A percentile compares a stretch with the other conserved stretches of the same genome.
These are phyloP conservation scores for Maniola jurtina DNA, from an alignment of 1,140 invertebrate genomes.

Conservation along the genomic window DNA sequence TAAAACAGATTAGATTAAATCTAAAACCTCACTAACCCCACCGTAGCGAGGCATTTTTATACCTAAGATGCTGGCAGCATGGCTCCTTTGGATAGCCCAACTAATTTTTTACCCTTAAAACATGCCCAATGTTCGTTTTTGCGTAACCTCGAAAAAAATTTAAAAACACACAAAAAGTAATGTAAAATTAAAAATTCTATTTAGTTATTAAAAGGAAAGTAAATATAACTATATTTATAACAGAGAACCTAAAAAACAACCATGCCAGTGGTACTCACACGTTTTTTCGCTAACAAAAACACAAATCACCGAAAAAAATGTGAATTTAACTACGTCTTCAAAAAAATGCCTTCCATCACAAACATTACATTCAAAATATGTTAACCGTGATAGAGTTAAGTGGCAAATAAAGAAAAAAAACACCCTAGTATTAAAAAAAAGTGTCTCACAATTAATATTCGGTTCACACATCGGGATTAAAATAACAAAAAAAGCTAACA, in stretches of 20 bases:
- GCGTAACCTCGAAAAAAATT: too few relatives aligned
- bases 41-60: too few relatives aligned
- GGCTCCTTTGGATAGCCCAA: too few relatives aligned
- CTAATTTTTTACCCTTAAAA: too few relatives aligned
- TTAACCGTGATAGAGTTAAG: slow-evolving; percentile 66
- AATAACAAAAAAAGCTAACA: slow-evolving; percentile 36
- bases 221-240: neutral
- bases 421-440: slow-evolving; percentile 39
- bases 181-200: neutral
- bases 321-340: slow-evolving; percentile 30
- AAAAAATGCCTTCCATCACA: slow-evolving; percentile 56
- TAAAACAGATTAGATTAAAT: too few relatives aligned
- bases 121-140: neutral
- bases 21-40: too few relatives aligned
- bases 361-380: slow-evolving; percentile 60
- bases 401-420: slow-evolving; percentile 51
- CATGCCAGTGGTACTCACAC: slow-evolving; percentile 29
- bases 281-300: slow-evolving; percentile 38
- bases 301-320: slow-evolving; percentile 24
- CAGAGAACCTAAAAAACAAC: neutral
- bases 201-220: neutral
- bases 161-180: too few relatives aligned
- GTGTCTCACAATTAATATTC: slow-evolving; percentile 37
- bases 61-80: too few relatives aligned
- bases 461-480: slow-evolving; percentile 52